These are phyloP conservation scores for Pollachius pollachius DNA, from an alignment of 2,113 vertebrate species.

Conservation along the genomic window DNA sequence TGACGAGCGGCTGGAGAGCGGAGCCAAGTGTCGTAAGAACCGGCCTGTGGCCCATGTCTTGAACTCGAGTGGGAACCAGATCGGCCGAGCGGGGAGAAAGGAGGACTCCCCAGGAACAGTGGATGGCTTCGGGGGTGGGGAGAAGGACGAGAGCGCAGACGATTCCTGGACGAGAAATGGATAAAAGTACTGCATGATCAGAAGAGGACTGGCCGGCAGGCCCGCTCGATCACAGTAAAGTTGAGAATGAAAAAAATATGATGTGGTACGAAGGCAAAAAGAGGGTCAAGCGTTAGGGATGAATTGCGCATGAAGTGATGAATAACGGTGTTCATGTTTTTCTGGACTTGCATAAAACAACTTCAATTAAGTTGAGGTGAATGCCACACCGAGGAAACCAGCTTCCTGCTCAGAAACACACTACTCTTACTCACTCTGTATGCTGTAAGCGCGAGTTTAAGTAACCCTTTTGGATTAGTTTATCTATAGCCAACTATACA, in stretches of 20 bases:
- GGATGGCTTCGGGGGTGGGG: constrained; percentile 63
- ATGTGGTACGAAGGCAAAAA: constrained; percentile 68
- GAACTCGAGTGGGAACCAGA: constrained; percentile 55
- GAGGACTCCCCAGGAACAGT: constrained; percentile 27
- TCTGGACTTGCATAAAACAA: constrained; percentile 39
- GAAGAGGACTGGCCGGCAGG: constrained; percentile 37
- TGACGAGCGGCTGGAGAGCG: constrained; percentile 67
- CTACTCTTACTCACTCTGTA: constrained; percentile 70
- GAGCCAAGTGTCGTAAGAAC: constrained; percentile 68
- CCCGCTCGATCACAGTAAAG: constrained; percentile 63
- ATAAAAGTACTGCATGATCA: constrained; percentile 67
- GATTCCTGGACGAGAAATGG: constrained; percentile 60
- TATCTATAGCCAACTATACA: constrained; percentile 15
- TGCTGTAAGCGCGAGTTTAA: constrained; percentile 60
- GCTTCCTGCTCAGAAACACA: constrained; percentile 57
- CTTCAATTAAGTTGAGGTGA: constrained; percentile 71
- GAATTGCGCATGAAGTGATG: constrained; percentile 40
- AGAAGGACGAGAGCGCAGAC: constrained; percentile 47
- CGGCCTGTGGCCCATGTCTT: constrained; percentile 65
- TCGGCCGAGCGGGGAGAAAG: constrained; percentile 32
- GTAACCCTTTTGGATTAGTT: constrained; percentile 52
- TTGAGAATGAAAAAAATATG: constrained; percentile 56
- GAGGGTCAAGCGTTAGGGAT: constrained; percentile 53
- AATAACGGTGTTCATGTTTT: constrained; percentile 61
- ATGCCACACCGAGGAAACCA: constrained; percentile 67